Evolutionary conservation across 2,113 vertebrate species (phyloP).

Genomic region (Zosterops hypoxanthus): DNA sequence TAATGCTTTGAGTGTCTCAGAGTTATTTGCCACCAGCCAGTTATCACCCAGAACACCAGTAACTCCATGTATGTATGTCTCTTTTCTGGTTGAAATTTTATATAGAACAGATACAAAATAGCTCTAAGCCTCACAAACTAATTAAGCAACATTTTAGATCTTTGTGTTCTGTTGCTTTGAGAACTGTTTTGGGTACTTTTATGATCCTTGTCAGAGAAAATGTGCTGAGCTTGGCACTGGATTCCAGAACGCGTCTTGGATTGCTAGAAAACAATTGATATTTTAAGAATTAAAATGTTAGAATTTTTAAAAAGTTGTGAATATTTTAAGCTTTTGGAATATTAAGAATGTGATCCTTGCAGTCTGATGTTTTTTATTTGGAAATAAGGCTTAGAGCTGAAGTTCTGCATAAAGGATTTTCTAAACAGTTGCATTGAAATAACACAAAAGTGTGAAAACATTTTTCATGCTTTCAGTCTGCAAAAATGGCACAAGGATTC

Average conservation of each 20-base stretch:
- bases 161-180: conserved; percentile 8
- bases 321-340: background rate
- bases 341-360: background rate
- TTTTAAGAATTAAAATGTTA: background rate
- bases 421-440: background rate
- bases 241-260: background rate
- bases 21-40: background rate
- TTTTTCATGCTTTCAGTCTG: conserved; percentile 9
- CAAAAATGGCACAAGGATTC: background rate
- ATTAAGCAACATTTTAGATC: conserved; percentile 5
- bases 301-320: background rate
- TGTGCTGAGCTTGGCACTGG: background rate
- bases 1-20: background rate
- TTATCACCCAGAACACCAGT: background rate
- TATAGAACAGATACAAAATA: conserved; percentile 13
- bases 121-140: background rate
- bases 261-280: background rate
- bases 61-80: background rate
- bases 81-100: background rate
- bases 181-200: background rate
- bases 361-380: background rate
- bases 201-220: conserved; percentile 5
- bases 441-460: background rate
- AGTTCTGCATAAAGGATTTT: background rate
- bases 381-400: background rate